Base-by-base conservation (phyloP, 1,140 invertebrate genomes). In the Hylaeus anthracinus region DNA sequence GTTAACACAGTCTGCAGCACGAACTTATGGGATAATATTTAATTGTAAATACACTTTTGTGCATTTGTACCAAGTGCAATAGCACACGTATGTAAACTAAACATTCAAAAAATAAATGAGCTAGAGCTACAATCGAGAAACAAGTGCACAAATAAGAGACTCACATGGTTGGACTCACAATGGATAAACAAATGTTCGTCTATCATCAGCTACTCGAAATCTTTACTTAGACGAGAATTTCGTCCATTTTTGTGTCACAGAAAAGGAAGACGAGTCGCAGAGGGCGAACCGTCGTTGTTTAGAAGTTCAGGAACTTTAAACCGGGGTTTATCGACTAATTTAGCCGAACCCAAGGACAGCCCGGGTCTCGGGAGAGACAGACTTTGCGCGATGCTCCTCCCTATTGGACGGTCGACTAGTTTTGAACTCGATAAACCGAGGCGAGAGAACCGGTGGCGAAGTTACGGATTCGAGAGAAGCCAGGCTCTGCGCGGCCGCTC, bases 261-360 rank as follows among this genome's bases (percentile, higher is more conserved):
- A 3, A 3, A 9, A 5, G n/a, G 14, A n/a, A 1, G 37, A 14
- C 58, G 58, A 1, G 26, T 1, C 26, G n/a, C 6, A 26, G 39
- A 5, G 51, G 56, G 69, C n/a, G 56, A 72, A 66, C 72, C 51
- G 58, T 12, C 64, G 15, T 43, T 37, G 56, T 55, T 66, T 12
- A 63, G 66, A 82, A 84, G 73, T 85, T 88, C 14, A 58, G 45
- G 69, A 88, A 87, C 86, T 88, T 88, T 90, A 88, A 89, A 89
- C 85, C 84, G 58, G 65, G 84, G 87, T 90, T 90, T 90, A 90
- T 91, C 89, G 90, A 89, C 89, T 90, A 91, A 91, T 91, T 90
- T 88, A 64, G 72, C 56, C 82, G 86, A 70, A 82, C 65, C 77
- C 63, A 84, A 85, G 79, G 85, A 87, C 80, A 86, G 39, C 79